Percentiles rank a stretch among this genome's conserved stretches.
Conservation (phyloP, 2,797 vertebrate species). For the Enteromius unitaeniatus region DNA sequence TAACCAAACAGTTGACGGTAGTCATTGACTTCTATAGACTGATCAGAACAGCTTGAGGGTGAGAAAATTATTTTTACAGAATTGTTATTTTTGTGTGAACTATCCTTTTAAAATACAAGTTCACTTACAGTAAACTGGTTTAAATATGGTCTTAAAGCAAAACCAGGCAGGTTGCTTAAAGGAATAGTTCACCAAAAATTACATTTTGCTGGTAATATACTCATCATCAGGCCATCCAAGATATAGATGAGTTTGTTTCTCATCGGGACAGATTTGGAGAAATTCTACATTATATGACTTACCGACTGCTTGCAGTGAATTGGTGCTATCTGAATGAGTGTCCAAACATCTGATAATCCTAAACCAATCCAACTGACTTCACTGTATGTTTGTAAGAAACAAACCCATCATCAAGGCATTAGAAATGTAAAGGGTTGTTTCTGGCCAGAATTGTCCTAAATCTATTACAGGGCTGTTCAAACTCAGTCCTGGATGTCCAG, state of each 20-base stretch:
- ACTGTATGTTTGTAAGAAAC: neutral
- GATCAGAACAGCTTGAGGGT: neutral
- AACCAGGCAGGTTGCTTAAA: neutral
- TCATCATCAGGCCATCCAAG: neutral
- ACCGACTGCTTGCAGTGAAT: neutral
- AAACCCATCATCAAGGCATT: neutral
- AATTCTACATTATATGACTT: neutral
- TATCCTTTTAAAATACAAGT: neutral
- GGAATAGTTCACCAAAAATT: neutral
- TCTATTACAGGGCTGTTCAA: no score
- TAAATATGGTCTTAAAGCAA: neutral
- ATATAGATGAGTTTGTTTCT: neutral
- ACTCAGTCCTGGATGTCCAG: no score
- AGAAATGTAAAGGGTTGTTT: neutral
- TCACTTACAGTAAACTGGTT: neutral
- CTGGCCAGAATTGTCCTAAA: neutral
- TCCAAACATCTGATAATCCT: neutral
- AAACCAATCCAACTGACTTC: neutral
- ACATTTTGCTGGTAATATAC: neutral
- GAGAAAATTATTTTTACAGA: neutral
- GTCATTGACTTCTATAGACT: neutral
- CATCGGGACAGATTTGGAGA: neutral
- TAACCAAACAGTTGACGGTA: neutral
- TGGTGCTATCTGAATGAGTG: neutral
- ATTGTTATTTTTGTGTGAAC: neutral